Conservation (phyloP, 2,888 invertebrate species). For the Spodoptera picta region DNA sequence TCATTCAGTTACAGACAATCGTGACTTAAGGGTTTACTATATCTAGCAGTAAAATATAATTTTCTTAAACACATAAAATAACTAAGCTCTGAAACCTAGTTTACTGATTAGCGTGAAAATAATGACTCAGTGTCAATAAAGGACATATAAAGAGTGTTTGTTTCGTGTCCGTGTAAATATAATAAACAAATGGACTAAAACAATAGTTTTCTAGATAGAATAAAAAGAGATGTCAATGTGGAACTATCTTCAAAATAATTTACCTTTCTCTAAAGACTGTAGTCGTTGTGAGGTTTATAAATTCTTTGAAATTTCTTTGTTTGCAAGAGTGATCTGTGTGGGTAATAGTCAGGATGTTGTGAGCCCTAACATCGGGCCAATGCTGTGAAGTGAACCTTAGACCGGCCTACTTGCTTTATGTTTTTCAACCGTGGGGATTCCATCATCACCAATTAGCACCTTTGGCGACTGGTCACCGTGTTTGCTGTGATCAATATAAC, state of each 20-base stretch:
- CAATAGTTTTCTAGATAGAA: too few relatives aligned
- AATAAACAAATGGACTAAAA: too few relatives aligned
- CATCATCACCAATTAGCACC: conserved; percentile 14
- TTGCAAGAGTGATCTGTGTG: not conserved
- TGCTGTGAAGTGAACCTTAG: conserved; percentile 9
- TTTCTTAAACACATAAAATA: too few relatives aligned
- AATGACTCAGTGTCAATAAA: too few relatives aligned
- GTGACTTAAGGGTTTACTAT: too few relatives aligned
- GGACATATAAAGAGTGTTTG: too few relatives aligned
- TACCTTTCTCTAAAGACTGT: not conserved
- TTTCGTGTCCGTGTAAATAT: too few relatives aligned
- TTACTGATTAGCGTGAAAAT: too few relatives aligned
- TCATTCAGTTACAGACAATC: too few relatives aligned
- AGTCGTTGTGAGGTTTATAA: not conserved
- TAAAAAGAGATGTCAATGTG: too few relatives aligned
- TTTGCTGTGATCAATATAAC: conserved; percentile 21
- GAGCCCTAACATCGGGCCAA: conserved; percentile 3
- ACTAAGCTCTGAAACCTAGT: too few relatives aligned
- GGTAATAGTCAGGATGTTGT: conserved; percentile 6
- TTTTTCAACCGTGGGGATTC: conserved; percentile 2
- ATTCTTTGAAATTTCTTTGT: not conserved
- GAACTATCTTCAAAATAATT: not conserved
- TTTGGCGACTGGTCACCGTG: conserved; percentile 2
- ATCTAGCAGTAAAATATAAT: too few relatives aligned
- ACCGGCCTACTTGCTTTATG: not conserved